These are phyloP conservation scores for Scolopax mira DNA, from an alignment of 2,113 vertebrate genomes.

Conservation along the genomic window DNA sequence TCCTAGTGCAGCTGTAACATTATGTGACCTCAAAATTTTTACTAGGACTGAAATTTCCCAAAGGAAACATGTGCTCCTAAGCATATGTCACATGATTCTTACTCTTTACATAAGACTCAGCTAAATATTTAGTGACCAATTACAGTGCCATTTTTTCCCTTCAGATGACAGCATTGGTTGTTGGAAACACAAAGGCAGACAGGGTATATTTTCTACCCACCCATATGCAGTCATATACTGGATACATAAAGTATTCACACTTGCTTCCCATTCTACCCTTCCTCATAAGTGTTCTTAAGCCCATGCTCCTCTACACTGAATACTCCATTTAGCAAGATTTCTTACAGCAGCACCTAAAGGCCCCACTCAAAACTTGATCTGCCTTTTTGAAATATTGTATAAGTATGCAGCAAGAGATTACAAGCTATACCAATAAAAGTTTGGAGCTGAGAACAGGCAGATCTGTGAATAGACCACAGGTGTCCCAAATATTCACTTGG, in stretches of 20 bases:
- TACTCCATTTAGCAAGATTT: neutral
- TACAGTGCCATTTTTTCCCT: neutral
- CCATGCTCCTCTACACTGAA: neutral
- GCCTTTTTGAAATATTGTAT: neutral
- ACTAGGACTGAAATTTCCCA: neutral
- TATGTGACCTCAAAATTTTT: neutral
- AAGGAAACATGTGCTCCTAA: neutral
- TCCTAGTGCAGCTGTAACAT: neutral
- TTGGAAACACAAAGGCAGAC: neutral
- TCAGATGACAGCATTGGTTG: neutral
- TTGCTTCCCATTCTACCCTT: neutral
- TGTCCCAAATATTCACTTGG: neutral
- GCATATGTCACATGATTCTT: neutral
- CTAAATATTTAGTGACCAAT: neutral
- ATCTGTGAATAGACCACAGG: neutral
- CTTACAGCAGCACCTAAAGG: neutral
- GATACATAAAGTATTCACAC: neutral
- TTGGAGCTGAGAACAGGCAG: neutral
- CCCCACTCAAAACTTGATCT: neutral
- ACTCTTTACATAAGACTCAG: neutral
- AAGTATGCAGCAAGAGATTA: neutral
- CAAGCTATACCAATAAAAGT: neutral
- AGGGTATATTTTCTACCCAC: neutral
- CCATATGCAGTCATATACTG: rapidly evolving
- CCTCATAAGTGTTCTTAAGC: neutral